A percentile compares a stretch with the other conserved stretches of the same genome.
Evolutionary conservation across 2,888 invertebrate genomes (phyloP).

Genomic region (Eurytoma californica): DNA sequence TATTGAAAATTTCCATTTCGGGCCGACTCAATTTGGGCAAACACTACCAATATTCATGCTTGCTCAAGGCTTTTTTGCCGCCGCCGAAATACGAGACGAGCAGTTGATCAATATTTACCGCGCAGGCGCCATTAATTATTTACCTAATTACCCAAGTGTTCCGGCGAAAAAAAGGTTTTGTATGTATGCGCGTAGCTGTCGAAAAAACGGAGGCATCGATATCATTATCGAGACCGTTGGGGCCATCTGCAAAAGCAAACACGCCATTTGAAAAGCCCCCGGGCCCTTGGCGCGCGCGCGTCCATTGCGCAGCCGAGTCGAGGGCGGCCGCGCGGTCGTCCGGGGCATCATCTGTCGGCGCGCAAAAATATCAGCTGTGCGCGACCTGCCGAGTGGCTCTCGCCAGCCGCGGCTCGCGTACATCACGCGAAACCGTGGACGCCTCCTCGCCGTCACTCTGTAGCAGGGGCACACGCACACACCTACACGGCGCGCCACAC

Average conservation of each 20-base stretch:
- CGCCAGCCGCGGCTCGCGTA: neutral
- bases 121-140: too few species aligned
- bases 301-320: neutral
- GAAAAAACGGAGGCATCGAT: neutral
- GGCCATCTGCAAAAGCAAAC: constrained; percentile 37
- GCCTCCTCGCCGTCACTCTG: too few species aligned
- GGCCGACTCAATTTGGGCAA: too few species aligned
- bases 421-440: too few species aligned
- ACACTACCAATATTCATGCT: too few species aligned
- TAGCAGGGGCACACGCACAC: too few species aligned
- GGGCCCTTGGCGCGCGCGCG: constrained; percentile 8
- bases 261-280: constrained; percentile 35
- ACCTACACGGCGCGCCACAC: too few species aligned
- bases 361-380: constrained; percentile 70
- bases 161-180: neutral
- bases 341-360: constrained; percentile 67
- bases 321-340: constrained; percentile 5
- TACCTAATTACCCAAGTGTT: neutral
- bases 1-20: too few species aligned
- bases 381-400: constrained; percentile 60
- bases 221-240: constrained; percentile 18
- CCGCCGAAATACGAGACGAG: too few species aligned
- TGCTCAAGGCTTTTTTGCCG: too few species aligned
- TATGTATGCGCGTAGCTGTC: neutral
- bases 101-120: too few species aligned